Conservation (phyloP, 2,113 vertebrate species). For the Prolemur simus region DNA sequence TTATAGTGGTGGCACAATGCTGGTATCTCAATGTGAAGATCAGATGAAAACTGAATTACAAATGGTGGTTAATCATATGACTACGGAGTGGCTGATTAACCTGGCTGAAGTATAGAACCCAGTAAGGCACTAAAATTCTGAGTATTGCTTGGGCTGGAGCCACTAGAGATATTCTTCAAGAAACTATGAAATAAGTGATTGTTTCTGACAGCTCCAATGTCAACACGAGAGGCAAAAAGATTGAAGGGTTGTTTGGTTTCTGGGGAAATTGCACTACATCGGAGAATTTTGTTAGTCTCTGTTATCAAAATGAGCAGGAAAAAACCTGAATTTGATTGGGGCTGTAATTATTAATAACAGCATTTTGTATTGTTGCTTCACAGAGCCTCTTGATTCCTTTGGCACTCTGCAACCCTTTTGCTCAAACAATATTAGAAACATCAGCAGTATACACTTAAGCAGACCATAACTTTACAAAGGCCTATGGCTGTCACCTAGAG, state of each 20-base stretch:
- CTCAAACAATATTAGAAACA: too few relatives aligned
- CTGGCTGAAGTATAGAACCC: neutral
- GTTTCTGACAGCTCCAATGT: neutral
- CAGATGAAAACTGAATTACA: neutral
- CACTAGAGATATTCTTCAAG: neutral
- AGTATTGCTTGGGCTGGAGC: neutral
- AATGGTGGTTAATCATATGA: neutral
- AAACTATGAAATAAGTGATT: neutral
- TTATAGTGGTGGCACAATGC: neutral
- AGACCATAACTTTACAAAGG: neutral
- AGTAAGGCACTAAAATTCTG: neutral
- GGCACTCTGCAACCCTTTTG: too few relatives aligned
- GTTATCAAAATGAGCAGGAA: neutral
- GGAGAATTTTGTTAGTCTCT: neutral
- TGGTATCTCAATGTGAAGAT: neutral
- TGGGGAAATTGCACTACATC: neutral
- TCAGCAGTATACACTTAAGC: neutral
- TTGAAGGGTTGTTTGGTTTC: neutral
- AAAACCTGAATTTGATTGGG: neutral
- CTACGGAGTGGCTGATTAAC: neutral
- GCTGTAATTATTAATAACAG: too few relatives aligned
- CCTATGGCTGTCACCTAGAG: neutral
- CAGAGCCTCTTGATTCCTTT: too few relatives aligned
- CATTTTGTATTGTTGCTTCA: too few relatives aligned
- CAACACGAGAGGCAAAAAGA: neutral